phyloP scores from a whole-genome alignment of 2,888 invertebrate species.

The Empis stercorea region DNA sequence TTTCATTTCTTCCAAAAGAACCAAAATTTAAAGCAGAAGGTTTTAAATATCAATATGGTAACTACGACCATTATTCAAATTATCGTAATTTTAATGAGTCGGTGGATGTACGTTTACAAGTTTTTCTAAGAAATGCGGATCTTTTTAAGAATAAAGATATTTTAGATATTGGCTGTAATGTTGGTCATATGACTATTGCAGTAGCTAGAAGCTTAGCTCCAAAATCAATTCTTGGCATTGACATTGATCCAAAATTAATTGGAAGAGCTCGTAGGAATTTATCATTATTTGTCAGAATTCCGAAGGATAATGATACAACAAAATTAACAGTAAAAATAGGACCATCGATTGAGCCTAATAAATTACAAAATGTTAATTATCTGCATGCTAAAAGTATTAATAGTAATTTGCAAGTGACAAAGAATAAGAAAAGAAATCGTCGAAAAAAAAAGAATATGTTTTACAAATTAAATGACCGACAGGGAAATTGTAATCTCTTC shows the following conservation, averaged over 20 bases:
- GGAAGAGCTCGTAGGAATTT: slow-evolving; percentile 37
- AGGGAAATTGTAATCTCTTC: slow-evolving; percentile 37
- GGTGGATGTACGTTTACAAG: slow-evolving; percentile 70
- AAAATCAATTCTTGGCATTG: slow-evolving; percentile 78
- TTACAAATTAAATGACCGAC: slow-evolving; percentile 23
- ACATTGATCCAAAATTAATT: slow-evolving; percentile 84
- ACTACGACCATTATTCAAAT: slow-evolving; percentile 94
- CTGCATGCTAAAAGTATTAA: neutral
- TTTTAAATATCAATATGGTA: slow-evolving; percentile 82
- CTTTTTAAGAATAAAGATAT: slow-evolving; percentile 83
- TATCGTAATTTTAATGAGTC: slow-evolving; percentile 75
- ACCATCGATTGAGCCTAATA: slow-evolving; percentile 1
- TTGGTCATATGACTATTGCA: slow-evolving; percentile 85
- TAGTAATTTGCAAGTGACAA: slow-evolving; percentile 6
- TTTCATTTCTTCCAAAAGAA: neutral
- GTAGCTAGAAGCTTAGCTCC: slow-evolving; percentile 80
- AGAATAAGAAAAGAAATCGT: neutral
- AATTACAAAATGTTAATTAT: slow-evolving; percentile 3
- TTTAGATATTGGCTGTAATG: slow-evolving; percentile 95
- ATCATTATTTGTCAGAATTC: slow-evolving; percentile 31
- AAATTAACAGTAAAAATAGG: slow-evolving; percentile 3
- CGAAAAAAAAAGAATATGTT: neutral
- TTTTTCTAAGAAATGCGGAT: slow-evolving; percentile 64
- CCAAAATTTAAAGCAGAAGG: slow-evolving; percentile 58
- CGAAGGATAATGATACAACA: slow-evolving; percentile 12